These are phyloP conservation scores for Ladona fulva DNA, from an alignment of 1,140 invertebrate genomes.

Conservation along the genomic window DNA sequence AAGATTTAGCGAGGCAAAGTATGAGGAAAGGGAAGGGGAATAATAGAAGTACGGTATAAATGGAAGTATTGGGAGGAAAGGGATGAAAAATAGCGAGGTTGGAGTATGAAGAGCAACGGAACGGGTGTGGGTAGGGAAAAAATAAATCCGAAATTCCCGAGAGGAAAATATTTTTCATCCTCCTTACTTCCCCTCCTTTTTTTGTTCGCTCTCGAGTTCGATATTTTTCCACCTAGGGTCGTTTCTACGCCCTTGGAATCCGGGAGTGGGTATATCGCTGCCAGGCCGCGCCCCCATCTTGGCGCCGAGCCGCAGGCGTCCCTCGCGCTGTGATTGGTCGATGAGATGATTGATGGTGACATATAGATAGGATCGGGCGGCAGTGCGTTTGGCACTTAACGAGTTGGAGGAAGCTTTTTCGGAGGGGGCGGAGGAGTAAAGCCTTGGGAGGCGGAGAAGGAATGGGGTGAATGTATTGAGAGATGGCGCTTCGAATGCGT, in stretches of 20 bases:
- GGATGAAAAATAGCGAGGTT: neutral
- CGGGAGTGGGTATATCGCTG: neutral
- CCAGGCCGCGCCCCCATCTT: neutral
- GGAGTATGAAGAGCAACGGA: neutral
- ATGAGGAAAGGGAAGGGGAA: neutral
- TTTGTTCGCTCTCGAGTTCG: neutral
- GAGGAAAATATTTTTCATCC: neutral
- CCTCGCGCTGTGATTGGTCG: conserved; percentile 5
- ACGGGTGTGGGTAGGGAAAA: neutral
- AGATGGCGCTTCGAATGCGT: neutral
- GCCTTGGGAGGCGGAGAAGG: neutral
- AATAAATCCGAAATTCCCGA: neutral
- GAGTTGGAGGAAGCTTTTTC: neutral
- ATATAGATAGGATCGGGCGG: conserved; percentile 1
- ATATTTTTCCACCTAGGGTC: neutral
- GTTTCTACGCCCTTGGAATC: neutral
- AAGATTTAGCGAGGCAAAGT: neutral
- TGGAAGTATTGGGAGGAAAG: too few species aligned
- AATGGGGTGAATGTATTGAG: neutral
- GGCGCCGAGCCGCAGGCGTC: neutral
- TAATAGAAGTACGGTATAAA: too few species aligned
- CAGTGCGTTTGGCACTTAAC: conserved; percentile 7
- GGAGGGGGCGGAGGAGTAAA: neutral
- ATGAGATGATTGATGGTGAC: conserved; percentile 5
- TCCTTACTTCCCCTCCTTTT: neutral